Conservation (phyloP, 2,797 vertebrate species). For the Gambusia yucatana region DNA sequence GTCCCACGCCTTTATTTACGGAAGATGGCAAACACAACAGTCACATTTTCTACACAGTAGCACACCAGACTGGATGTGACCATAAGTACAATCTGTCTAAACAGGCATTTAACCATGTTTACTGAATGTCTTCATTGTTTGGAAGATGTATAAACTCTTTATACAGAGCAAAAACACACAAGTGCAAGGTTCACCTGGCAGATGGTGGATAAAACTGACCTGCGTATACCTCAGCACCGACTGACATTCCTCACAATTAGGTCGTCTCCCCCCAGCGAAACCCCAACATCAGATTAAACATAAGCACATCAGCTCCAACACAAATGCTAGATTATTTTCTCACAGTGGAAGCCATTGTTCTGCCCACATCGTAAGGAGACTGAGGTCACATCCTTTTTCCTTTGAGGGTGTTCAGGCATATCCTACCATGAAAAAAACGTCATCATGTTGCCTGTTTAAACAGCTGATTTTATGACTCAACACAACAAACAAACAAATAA, state of each 20-base stretch:
- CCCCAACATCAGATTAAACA: constrained; percentile 15
- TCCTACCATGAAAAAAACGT: neutral
- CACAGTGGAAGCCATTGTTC: constrained; percentile 38
- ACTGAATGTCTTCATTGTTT: constrained; percentile 22
- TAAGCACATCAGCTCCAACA: constrained; percentile 9
- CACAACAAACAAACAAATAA: neutral
- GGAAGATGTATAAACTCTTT: constrained; percentile 12
- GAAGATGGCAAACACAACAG: constrained; percentile 53
- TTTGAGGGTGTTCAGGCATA: neutral
- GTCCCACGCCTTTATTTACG: constrained; percentile 63
- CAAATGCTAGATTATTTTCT: constrained; percentile 37
- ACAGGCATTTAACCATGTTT: constrained; percentile 28
- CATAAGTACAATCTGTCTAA: constrained; percentile 40
- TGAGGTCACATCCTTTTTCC: constrained; percentile 28
- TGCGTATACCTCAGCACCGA: neutral
- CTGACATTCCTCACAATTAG: constrained; percentile 1
- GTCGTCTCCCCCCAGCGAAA: constrained; percentile 3
- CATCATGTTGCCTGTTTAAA: neutral
- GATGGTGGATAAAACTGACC: constrained; percentile 17
- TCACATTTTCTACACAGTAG: constrained; percentile 47
- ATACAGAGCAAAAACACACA: constrained; percentile 1
- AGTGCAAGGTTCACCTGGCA: neutral
- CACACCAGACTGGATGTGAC: constrained; percentile 38
- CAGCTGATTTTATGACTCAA: neutral
- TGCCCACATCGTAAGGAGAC: constrained; percentile 4